phyloP scores from a whole-genome alignment of 30 jellyfish, hydroid and myxozoan species.

The Cassiopea andromeda region DNA sequence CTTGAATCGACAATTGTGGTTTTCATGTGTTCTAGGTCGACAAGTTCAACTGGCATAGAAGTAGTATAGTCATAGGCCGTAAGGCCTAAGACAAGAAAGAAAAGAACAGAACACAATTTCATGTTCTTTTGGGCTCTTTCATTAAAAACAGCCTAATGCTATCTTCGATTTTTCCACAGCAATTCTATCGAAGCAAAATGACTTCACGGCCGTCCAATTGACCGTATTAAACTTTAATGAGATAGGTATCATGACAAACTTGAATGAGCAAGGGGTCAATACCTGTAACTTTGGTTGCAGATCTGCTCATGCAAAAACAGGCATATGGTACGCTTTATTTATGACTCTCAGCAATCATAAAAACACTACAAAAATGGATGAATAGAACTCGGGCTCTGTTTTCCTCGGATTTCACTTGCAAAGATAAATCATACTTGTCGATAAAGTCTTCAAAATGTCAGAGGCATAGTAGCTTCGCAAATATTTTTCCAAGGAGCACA shows the following conservation, averaged over 20 bases:
- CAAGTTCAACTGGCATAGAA: slow-evolving; percentile 56
- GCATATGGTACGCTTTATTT: not conserved
- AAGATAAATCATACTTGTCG: no score
- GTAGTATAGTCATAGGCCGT: slow-evolving; percentile 35
- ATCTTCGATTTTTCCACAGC: not conserved
- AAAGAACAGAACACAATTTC: slow-evolving; percentile 74
- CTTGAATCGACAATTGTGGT: slow-evolving; percentile 56
- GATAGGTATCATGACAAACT: slow-evolving; percentile 35
- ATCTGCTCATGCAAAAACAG: slow-evolving; percentile 35
- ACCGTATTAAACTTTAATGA: slow-evolving; percentile 56
- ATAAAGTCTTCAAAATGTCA: no score
- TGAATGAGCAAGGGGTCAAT: slow-evolving; percentile 68
- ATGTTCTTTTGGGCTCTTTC: slow-evolving; percentile 54
- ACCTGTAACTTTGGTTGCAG: slow-evolving; percentile 70
- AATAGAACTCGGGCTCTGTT: no score
- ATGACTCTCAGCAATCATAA: not conserved
- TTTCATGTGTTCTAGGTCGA: slow-evolving; percentile 53
- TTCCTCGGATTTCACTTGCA: no score
- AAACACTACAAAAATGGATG: no score
- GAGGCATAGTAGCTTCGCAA: no score
- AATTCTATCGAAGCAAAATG: slow-evolving; percentile 41
- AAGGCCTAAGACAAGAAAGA: slow-evolving; percentile 65
- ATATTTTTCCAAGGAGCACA: no score
- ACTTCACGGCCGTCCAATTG: slow-evolving; percentile 58
- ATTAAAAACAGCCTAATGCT: slow-evolving; percentile 22